These are phyloP conservation scores for Charadrius vociferus DNA, from an alignment of 2,113 vertebrate species.

Conservation along the genomic window DNA sequence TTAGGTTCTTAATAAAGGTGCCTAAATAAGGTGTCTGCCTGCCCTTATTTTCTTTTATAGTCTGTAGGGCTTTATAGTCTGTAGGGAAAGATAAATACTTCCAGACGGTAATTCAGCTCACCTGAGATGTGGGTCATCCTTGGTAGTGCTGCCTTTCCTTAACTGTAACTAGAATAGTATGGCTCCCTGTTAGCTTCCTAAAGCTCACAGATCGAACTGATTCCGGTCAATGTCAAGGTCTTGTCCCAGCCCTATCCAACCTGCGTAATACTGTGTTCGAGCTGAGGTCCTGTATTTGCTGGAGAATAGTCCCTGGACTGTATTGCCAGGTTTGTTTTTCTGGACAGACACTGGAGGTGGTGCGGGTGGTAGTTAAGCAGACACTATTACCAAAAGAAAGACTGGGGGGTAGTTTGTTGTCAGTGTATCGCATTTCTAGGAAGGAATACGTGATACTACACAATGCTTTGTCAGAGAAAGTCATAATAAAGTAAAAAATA, in stretches of 20 bases:
- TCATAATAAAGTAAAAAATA: background rate
- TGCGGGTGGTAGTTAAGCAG: background rate
- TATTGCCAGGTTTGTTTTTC: background rate
- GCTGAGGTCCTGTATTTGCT: background rate
- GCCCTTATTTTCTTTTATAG: background rate
- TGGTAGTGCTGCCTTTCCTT: background rate
- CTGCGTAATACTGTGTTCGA: background rate
- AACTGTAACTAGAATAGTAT: background rate
- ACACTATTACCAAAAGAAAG: background rate
- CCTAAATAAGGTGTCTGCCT: slow-evolving; percentile 16
- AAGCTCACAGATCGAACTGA: background rate
- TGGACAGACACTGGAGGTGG: background rate
- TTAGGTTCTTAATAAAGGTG: slow-evolving; percentile 23
- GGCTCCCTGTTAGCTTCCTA: background rate
- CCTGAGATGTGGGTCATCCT: background rate
- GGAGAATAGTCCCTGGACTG: background rate
- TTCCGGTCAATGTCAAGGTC: background rate
- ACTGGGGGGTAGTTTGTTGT: background rate
- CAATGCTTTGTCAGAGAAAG: background rate
- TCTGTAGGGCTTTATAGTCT: background rate
- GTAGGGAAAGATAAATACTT: slow-evolving; percentile 1
- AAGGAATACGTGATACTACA: background rate
- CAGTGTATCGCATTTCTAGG: background rate
- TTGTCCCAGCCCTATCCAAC: background rate
- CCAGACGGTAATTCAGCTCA: background rate